These are phyloP conservation scores for Stratiomys singularior DNA, from an alignment of 2,888 invertebrate species.

Conservation along the genomic window DNA sequence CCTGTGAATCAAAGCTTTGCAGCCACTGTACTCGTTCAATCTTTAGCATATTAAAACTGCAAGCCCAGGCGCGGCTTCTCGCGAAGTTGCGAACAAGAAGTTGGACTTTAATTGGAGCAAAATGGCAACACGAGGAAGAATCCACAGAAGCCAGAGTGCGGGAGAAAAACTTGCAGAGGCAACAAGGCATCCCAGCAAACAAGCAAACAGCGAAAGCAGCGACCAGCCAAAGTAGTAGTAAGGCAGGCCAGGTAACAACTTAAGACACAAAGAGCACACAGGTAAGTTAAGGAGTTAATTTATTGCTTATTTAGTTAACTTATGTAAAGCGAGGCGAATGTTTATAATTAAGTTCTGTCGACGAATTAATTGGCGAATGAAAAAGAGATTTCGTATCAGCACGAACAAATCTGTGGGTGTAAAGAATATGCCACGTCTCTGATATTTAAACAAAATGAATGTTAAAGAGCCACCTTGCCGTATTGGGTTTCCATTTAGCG, in stretches of 20 bases:
- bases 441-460: conserved; percentile 39
- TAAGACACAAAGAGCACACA: conserved; percentile 47
- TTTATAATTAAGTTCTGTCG: conserved; percentile 52
- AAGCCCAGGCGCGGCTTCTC: not conserved
- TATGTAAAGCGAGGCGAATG: conserved; percentile 51
- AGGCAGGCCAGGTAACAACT: conserved; percentile 41
- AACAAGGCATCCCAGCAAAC: not conserved
- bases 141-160: conserved; percentile 27
- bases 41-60: not conserved
- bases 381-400: conserved; percentile 47
- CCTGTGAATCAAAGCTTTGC: not conserved
- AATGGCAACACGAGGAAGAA: conserved; percentile 50
- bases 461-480: conserved; percentile 32
- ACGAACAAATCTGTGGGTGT: conserved; percentile 49
- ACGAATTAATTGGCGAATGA: conserved; percentile 51
- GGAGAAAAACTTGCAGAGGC: conserved; percentile 17
- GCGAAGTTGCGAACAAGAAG: conserved; percentile 46
- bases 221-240: not conserved
- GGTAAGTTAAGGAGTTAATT: conserved; percentile 51
- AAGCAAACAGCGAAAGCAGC: not conserved
- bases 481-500: not conserved
- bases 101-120: conserved; percentile 52
- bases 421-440: conserved; percentile 44
- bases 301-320: conserved; percentile 52
- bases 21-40: not conserved